Conservation (phyloP, 2,113 vertebrate species). For the Camarhynchus parvulus region DNA sequence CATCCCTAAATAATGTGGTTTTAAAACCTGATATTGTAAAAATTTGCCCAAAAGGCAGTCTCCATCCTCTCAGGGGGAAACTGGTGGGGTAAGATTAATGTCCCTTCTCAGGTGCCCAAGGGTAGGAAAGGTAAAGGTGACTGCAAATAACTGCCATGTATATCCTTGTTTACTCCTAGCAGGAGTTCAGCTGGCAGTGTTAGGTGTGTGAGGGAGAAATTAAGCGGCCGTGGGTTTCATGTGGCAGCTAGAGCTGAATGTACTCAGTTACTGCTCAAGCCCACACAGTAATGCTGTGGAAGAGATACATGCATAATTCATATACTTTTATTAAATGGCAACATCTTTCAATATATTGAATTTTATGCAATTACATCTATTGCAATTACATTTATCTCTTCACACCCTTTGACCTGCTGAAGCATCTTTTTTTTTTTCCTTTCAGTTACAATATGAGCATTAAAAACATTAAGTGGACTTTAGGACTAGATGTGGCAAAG, state of each 20-base stretch:
- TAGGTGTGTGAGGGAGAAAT: background rate
- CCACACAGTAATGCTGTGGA: background rate
- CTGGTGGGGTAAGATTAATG: background rate
- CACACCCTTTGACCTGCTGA: background rate
- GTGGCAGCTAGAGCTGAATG: background rate
- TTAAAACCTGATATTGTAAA: background rate
- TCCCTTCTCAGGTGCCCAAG: background rate
- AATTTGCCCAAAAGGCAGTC: background rate
- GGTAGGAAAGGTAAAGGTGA: background rate
- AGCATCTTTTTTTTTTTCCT: background rate
- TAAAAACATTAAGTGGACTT: background rate
- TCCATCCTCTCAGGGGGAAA: accelerated
- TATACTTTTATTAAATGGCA: conserved; percentile 16
- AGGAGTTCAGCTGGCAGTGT: background rate
- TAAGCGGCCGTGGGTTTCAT: background rate
- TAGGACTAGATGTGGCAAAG: background rate
- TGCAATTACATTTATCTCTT: background rate
- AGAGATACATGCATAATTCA: conserved; percentile 29
- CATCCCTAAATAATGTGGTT: background rate
- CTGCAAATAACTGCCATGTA: accelerated
- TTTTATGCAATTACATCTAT: background rate
- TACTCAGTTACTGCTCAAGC: background rate
- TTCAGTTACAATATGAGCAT: background rate
- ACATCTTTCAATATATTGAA: background rate
- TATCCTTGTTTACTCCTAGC: background rate